Conservation (phyloP, 2,113 vertebrate genomes). For the Orycteropus afer region DNA sequence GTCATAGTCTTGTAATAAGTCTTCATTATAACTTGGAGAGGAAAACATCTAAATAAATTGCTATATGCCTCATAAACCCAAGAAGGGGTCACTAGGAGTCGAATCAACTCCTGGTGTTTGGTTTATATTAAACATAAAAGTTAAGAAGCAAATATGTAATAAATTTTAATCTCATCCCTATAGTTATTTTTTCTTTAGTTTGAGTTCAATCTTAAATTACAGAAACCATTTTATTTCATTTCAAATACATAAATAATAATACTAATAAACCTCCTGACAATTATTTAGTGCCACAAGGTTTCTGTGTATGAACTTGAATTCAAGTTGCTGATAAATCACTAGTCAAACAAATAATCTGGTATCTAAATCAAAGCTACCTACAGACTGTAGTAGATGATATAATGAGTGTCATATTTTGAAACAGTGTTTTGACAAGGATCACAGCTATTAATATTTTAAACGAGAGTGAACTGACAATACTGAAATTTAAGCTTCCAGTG, state of each 20-base stretch:
- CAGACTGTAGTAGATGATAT: slow-evolving; percentile 58
- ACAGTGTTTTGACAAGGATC: slow-evolving; percentile 54
- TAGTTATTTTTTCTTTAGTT: neutral
- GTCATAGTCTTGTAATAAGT: neutral
- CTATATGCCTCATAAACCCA: slow-evolving; percentile 11
- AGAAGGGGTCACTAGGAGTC: too few relatives aligned
- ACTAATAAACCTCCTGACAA: neutral
- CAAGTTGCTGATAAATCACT: slow-evolving; percentile 58
- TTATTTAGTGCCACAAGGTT: slow-evolving; percentile 28
- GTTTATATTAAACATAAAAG: slow-evolving; percentile 11
- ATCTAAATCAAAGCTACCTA: slow-evolving; percentile 64
- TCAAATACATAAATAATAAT: slow-evolving; percentile 1
- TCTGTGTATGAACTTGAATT: slow-evolving; percentile 61
- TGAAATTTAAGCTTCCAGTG: slow-evolving; percentile 27
- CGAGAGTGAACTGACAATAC: neutral
- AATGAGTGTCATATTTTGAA: slow-evolving; percentile 61
- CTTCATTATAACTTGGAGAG: neutral
- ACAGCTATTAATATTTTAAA: slow-evolving; percentile 60
- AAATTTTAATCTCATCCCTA: neutral
- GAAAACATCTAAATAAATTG: neutral
- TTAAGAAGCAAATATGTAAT: neutral
- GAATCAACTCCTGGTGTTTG: too few relatives aligned
- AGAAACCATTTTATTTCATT: slow-evolving; percentile 43
- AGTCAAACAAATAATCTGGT: slow-evolving; percentile 54
- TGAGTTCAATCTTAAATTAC: neutral